Conservation (phyloP, 2,888 invertebrate species). For the Meloe dianella region DNA sequence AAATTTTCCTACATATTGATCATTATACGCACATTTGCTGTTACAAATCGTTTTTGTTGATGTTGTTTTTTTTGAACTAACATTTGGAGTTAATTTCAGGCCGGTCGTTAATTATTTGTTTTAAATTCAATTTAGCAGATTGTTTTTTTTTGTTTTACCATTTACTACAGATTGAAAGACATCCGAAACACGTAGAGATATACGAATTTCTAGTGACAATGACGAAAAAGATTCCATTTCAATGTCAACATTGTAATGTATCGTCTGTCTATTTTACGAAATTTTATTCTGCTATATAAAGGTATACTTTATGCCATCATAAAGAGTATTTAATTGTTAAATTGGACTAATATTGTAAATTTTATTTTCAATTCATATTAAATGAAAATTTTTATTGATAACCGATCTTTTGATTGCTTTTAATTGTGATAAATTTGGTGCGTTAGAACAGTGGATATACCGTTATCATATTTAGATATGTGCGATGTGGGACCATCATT, state of each 20-base stretch:
- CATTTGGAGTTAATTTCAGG: not conserved
- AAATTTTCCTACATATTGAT: no score
- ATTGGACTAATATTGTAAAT: no score
- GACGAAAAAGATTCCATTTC: not conserved
- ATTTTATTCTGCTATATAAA: no score
- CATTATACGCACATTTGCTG: not conserved
- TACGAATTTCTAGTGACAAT: not conserved
- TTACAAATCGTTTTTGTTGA: not conserved
- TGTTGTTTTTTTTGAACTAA: not conserved
- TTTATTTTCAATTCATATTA: no score
- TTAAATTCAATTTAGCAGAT: not conserved
- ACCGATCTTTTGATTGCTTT: not conserved
- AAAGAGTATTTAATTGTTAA: no score
- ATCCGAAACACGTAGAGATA: not conserved
- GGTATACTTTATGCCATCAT: no score
- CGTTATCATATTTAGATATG: not conserved
- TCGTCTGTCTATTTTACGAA: no score
- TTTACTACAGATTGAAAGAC: not conserved
- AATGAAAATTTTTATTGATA: no score
- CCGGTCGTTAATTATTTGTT: not conserved
- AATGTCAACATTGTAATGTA: no score
- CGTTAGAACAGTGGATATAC: not conserved
- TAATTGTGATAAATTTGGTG: not conserved
- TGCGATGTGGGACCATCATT: not conserved
- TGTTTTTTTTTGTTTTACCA: not conserved